Base-by-base conservation (phyloP, 2,888 invertebrate genomes). In the Harpagoxenus sublaevis region DNA sequence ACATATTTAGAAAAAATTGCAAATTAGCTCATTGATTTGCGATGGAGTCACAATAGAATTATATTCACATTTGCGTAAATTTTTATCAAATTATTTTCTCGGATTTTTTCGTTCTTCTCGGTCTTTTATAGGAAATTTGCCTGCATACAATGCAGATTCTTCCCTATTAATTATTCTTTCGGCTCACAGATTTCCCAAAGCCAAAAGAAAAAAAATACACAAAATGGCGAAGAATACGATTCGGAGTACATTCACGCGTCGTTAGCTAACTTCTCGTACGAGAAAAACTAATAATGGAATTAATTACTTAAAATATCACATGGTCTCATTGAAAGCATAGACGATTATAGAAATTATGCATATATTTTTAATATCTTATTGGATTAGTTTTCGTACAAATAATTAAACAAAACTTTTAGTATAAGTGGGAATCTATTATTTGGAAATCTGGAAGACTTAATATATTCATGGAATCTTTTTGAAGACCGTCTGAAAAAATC, bases 131-230 rank as follows among this genome's bases (percentile, higher is more conserved):
- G 42, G 2, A 70, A 73, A 73, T 57, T 73, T 73, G 2, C 18
- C 23, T 57, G 15, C 35, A 35, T 6, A 35, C 12, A 4, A 55
- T 28, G 15, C 42, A 1, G 5, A 57, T 73, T 2, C 12, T 55
- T 18, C 15, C 15, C 6, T 6, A 42, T 73, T 18, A 73, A 73
- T 73, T 73, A 73, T 60, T 57, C 42, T 31, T 18, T 28, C 6
- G 42, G 12, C 3, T 57, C 18, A 15, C 28, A 45, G 1, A 57
- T 57, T 57, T 57, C 6, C 9, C 51, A 12, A 51, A 35, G 2
- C 8, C 10, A 53, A 42, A 57, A 55, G 18, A 42, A 8, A 31
- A 73, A 15, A 73, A 15, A 28, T 42, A 23, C 15, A 35, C 12
- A 35, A 23, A 71, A 39, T 9, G 12, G 1, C 23, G 55, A 73